Evolutionary conservation across 1,140 invertebrate genomes (phyloP).

Genomic region (Notospermus geniculatus): DNA sequence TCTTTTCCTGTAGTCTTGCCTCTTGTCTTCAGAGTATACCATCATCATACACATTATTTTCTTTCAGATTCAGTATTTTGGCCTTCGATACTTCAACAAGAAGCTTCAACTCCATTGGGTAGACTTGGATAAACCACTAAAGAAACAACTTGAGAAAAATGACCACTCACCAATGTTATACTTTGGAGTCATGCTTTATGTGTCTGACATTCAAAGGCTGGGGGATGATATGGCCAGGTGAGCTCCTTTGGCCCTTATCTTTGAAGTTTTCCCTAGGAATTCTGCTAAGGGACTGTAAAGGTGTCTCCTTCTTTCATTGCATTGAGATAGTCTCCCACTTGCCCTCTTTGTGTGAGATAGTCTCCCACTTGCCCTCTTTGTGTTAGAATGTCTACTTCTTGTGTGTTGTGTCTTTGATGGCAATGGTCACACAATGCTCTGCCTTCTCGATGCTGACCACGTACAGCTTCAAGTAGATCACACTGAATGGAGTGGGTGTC

Average conservation of each 20-base stretch:
- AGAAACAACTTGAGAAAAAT: constrained; percentile 90
- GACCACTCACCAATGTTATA: constrained; percentile 65
- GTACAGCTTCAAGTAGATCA: no score
- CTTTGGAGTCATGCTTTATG: constrained; percentile 90
- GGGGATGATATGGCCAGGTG: constrained; percentile 83
- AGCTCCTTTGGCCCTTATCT: no score
- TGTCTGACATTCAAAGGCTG: constrained; percentile 65
- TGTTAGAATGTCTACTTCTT: no score
- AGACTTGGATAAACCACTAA: constrained; percentile 86
- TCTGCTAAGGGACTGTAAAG: no score
- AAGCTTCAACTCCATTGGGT: constrained; percentile 69
- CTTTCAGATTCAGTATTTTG: constrained; percentile 49
- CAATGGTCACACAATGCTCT: not conserved
- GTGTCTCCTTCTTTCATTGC: no score
- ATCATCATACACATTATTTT: constrained; percentile 6
- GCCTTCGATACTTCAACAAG: constrained; percentile 51
- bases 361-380: no score
- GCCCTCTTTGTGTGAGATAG: no score
- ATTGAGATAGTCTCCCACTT: no score
- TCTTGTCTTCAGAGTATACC: no score
- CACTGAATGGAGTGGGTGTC: no score
- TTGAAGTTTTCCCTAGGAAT: no score
- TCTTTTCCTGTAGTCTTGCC: not conserved
- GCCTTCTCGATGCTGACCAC: not conserved
- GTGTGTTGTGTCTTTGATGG: no score